Base-by-base conservation (phyloP, 1,140 invertebrate genomes). In the Drosophila azteca region DNA sequence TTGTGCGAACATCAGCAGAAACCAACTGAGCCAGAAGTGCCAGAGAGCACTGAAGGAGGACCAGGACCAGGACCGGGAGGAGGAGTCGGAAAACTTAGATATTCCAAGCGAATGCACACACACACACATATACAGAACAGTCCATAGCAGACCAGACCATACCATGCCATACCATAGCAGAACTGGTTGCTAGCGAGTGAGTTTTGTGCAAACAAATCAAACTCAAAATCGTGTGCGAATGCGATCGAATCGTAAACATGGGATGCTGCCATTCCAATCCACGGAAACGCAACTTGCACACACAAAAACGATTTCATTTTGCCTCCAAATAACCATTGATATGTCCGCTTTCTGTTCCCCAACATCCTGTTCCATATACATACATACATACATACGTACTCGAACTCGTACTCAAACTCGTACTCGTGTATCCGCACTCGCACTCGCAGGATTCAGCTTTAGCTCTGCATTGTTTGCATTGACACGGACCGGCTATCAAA, bases 191-290 rank as follows among this genome's bases (percentile, higher is more conserved):
- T 63, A 71, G 60, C 63, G 82, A 69, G 78, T 88, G 17, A 20
- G 17, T 20, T 82, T 87, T 69, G 24, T 65, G 79, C 83, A 82
- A 88, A 88, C 83, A 83, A 88, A 88, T 88, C 83, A 88, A 83
- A 88, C 88, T 88, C 83, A 87, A 88, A 83, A 88, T 87, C 70
- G 79, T 87, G 79, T 87, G 79, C 62, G 83, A 82, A 83, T 82
- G 82, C 63, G 79, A 87, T 67, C 71, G 57, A 80, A 59, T 80
- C 73, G 80, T 80, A 84, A 85, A 87, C 81, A 87, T 73, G 64
- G 6, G 44, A 31, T 53, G 46, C 26, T 55, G 51, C 57, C 45
- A 39, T 11, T 55, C 51, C 51, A 35, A 46, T 50, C 65, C 78
- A 85, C 72, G 82, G 78, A 82, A 88, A 79, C 58, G 77, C 77